phyloP scores from a whole-genome alignment of 2,113 vertebrate species.

The Eudyptes chrysolophus region DNA sequence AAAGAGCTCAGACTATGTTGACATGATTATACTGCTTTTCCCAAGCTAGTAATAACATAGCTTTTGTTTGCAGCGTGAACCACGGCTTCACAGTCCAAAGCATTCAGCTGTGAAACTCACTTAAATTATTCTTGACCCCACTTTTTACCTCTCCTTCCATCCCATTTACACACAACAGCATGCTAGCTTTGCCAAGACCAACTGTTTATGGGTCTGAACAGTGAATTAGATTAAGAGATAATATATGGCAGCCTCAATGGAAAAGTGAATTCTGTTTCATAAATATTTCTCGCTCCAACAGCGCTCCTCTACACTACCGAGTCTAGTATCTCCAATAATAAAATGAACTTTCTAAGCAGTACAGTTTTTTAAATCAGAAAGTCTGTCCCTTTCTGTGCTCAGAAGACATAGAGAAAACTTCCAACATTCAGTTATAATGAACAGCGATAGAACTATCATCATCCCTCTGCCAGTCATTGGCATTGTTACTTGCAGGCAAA shows the following conservation, averaged over 20 bases:
- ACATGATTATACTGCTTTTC: neutral
- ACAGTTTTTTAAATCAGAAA: neutral
- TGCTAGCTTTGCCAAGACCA: neutral
- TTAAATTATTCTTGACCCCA: neutral
- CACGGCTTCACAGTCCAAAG: neutral
- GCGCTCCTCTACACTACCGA: fast-evolving
- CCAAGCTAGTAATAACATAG: neutral
- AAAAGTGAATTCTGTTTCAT: neutral
- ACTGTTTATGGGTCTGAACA: neutral
- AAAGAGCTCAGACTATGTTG: neutral
- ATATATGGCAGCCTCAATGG: neutral
- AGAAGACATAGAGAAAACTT: neutral
- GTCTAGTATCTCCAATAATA: neutral
- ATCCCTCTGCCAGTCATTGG: neutral
- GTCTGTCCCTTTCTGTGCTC: neutral
- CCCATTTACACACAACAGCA: neutral
- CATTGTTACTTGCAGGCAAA: neutral
- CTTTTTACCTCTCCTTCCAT: neutral
- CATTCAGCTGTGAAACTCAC: neutral
- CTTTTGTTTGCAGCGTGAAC: neutral
- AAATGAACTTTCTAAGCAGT: neutral
- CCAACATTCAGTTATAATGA: neutral
- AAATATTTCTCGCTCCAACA: neutral
- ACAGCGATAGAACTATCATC: neutral
- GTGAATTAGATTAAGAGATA: neutral